These are phyloP conservation scores for Phalacrocorax brasilianus DNA, from an alignment of 2,113 vertebrate genomes.

Conservation along the genomic window DNA sequence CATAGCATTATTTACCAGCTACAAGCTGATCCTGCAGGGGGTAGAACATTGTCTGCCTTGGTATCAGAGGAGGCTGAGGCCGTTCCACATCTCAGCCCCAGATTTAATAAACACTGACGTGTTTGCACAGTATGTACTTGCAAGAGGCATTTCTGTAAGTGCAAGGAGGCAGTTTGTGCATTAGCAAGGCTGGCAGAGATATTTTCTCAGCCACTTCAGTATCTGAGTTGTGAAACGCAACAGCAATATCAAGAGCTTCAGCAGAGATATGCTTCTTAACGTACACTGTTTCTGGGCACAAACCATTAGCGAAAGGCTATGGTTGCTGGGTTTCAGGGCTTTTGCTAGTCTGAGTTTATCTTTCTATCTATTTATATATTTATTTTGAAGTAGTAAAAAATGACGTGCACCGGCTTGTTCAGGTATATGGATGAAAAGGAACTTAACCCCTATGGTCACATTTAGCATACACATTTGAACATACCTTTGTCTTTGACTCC, in stretches of 20 bases:
- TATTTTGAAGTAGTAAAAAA: not conserved
- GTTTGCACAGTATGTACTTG: conserved; percentile 35
- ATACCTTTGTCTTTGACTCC: not conserved
- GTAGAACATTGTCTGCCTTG: not conserved
- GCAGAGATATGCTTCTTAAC: not conserved
- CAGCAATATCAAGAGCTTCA: not conserved
- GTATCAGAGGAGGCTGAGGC: not conserved
- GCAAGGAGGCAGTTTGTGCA: conserved; percentile 25
- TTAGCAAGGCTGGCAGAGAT: conserved; percentile 14
- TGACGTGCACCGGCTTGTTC: not conserved
- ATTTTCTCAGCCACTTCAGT: not conserved
- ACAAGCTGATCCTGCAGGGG: not conserved
- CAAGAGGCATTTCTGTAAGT: conserved; percentile 11
- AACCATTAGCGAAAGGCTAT: not conserved
- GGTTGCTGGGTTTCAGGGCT: not conserved
- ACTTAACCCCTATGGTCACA: not conserved
- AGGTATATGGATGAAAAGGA: not conserved
- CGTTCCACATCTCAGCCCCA: not conserved
- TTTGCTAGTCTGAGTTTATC: not conserved
- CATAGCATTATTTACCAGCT: conserved; percentile 4
- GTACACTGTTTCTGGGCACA: not conserved
- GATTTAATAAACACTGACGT: conserved; percentile 29
- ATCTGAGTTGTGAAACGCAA: conserved; percentile 4
- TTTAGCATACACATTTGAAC: not conserved
- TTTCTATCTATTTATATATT: not conserved